A percentile compares a stretch with the other conserved stretches of the same genome.
Evolutionary conservation across 2,113 vertebrate genomes (phyloP).

Genomic region (Psittacula cyanocephala): DNA sequence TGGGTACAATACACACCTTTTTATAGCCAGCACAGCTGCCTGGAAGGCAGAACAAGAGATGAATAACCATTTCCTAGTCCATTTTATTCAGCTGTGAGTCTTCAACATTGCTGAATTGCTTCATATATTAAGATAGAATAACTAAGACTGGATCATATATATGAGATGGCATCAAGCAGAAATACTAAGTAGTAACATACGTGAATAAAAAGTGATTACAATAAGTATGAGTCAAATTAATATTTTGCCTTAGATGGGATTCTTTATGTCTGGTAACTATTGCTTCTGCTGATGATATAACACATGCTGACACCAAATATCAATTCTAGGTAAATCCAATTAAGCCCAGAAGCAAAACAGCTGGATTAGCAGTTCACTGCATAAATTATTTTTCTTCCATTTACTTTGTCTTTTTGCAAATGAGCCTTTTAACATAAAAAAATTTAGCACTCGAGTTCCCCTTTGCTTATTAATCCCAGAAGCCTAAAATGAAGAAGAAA

Average conservation of each 20-base stretch:
- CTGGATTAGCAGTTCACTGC: conserved; percentile 70
- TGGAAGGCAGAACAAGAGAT: conserved; percentile 44
- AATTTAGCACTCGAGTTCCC: conserved; percentile 22
- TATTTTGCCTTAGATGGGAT: conserved; percentile 22
- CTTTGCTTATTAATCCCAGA: conserved; percentile 61
- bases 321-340: conserved; percentile 75
- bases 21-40: background rate
- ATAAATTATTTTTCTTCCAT: conserved; percentile 73
- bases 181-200: conserved; percentile 2
- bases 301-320: conserved; percentile 70
- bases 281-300: conserved; percentile 59
- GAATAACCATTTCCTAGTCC: conserved; percentile 1
- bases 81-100: conserved; percentile 2
- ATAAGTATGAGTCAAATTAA: conserved; percentile 37
- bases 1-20: conserved; percentile 18
- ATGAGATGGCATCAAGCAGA: background rate
- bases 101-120: background rate
- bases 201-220: conserved; percentile 56
- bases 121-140: conserved; percentile 2
- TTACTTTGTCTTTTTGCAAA: conserved; percentile 74
- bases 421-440: conserved; percentile 70
- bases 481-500: conserved; percentile 43
- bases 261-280: conserved; percentile 47
- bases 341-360: conserved; percentile 75
- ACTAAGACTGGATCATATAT: background rate